Evolutionary conservation across 2,888 invertebrate species (phyloP).

Genomic region (Eumerus sabulonum): DNA sequence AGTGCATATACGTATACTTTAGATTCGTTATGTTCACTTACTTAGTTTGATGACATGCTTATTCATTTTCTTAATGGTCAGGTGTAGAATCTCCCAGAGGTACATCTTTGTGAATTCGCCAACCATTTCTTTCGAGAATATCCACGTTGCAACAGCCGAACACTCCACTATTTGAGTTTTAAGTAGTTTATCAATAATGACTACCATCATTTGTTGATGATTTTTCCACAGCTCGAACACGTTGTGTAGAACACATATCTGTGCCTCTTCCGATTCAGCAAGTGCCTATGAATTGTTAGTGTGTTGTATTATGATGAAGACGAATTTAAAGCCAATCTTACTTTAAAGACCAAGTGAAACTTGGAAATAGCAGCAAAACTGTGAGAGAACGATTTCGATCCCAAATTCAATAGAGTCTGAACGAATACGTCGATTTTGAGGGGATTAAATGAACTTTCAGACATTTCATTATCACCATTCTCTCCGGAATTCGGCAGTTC

Average conservation of each 20-base stretch:
- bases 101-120: slow-evolving; percentile 95
- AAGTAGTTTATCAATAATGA: slow-evolving; percentile 96
- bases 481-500: slow-evolving; percentile 90
- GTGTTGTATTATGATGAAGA: background rate
- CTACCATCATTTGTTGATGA: slow-evolving; percentile 98
- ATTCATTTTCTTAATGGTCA: slow-evolving; percentile 98
- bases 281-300: slow-evolving; percentile 82
- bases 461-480: slow-evolving; percentile 81
- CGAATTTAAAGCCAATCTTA: slow-evolving; percentile 74
- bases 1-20: slow-evolving; percentile 1
- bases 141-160: slow-evolving; percentile 98
- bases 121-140: slow-evolving; percentile 96
- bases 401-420: slow-evolving; percentile 95
- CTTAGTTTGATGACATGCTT: slow-evolving; percentile 93
- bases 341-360: slow-evolving; percentile 94
- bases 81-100: slow-evolving; percentile 97
- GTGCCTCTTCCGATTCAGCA: slow-evolving; percentile 96
- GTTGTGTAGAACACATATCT: slow-evolving; percentile 94
- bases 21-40: slow-evolving; percentile 74
- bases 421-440: slow-evolving; percentile 98
- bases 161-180: slow-evolving; percentile 98
- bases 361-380: slow-evolving; percentile 99
- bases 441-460: slow-evolving; percentile 90
- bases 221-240: slow-evolving; percentile 97
- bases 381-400: slow-evolving; percentile 98